Evolutionary conservation across 2,113 vertebrate species (phyloP).

Genomic region (Urocolius indicus): DNA sequence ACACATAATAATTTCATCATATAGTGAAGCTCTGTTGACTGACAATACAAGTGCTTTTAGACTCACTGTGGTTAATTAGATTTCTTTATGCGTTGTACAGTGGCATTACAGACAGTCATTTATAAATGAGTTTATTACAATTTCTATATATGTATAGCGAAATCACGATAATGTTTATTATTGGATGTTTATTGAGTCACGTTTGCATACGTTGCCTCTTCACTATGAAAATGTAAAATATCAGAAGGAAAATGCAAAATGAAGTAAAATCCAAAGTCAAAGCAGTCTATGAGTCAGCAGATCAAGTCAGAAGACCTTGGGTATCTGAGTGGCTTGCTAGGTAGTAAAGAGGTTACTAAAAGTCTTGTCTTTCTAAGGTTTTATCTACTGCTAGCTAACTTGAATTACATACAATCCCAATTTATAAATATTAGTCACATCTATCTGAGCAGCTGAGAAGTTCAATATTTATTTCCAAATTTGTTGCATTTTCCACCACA

Average conservation of each 20-base stretch:
- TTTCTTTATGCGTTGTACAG: slow-evolving; percentile 33
- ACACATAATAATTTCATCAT: slow-evolving; percentile 51
- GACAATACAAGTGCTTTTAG: slow-evolving; percentile 44
- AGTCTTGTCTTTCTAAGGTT: neutral
- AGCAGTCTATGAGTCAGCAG: neutral
- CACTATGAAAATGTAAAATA: neutral
- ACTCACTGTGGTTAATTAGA: slow-evolving; percentile 55
- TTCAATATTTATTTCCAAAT: slow-evolving; percentile 26
- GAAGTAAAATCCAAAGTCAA: neutral
- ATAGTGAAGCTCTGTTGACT: slow-evolving; percentile 52
- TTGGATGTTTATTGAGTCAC: neutral
- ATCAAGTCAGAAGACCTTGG: neutral
- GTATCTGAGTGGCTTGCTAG: neutral
- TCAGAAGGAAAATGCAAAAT: neutral
- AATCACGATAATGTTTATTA: neutral
- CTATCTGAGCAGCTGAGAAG: neutral
- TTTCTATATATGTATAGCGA: neutral
- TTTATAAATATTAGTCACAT: slow-evolving; percentile 5
- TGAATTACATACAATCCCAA: neutral
- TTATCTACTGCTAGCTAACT: neutral
- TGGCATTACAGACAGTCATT: neutral
- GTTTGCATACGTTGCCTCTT: neutral
- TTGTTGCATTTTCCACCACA: slow-evolving; percentile 22
- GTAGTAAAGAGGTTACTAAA: neutral
- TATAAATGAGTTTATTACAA: slow-evolving; percentile 37